Conservation (phyloP, 2,113 vertebrate species). For the Pycnonotus jocosus region DNA sequence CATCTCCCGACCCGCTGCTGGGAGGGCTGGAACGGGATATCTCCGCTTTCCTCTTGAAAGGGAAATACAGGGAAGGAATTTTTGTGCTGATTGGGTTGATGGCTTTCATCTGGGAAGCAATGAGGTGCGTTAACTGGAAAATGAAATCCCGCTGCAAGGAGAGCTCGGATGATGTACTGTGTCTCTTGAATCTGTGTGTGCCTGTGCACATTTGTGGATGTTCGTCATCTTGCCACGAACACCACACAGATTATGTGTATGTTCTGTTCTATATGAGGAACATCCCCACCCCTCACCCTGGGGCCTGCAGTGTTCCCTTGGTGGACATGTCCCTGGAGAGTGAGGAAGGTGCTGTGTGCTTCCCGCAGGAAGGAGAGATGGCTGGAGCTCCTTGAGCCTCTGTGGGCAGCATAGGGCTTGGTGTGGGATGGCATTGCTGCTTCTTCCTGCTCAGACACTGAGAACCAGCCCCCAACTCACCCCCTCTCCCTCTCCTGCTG, state of each 20-base stretch:
- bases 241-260: accelerated
- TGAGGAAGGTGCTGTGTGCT: neutral
- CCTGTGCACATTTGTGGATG: neutral
- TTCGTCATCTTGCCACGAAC: neutral
- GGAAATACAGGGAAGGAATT: neutral
- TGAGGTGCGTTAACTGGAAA: neutral
- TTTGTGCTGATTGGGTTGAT: neutral
- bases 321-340: neutral
- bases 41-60: neutral
- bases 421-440: neutral
- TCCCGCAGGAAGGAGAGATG: neutral
- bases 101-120: neutral
- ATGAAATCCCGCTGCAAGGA: neutral
- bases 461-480: neutral
- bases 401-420: accelerated
- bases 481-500: neutral
- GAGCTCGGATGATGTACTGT: neutral
- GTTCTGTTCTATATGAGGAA: neutral
- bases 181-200: neutral
- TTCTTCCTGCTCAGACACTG: neutral
- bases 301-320: neutral
- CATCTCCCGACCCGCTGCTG: accelerated
- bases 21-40: neutral
- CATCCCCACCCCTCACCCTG: neutral
- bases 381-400: neutral